Evolutionary conservation across 2,113 vertebrate species (phyloP).

Genomic region (Ariopsis seemanni): DNA sequence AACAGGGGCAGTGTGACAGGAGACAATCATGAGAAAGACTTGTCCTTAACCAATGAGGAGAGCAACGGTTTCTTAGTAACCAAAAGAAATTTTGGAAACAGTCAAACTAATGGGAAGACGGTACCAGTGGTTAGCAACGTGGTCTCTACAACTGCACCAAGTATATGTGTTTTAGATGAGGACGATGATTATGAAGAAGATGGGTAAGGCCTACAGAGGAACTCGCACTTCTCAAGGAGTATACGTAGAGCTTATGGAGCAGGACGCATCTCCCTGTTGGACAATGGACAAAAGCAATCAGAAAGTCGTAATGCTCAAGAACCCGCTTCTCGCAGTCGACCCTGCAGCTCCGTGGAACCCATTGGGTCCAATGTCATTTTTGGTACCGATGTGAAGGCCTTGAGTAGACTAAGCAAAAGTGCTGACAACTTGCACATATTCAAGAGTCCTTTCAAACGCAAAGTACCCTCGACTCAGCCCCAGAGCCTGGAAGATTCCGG

Average conservation of each 20-base stretch:
- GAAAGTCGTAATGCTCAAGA: conserved; percentile 34
- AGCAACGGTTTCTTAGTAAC: conserved; percentile 45
- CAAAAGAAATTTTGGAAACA: conserved; percentile 34
- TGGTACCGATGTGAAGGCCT: conserved; percentile 66
- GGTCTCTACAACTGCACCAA: conserved; percentile 51
- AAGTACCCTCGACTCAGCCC: conserved; percentile 73
- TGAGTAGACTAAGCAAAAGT: conserved; percentile 85
- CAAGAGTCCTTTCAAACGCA: conserved; percentile 82
- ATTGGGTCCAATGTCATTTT: conserved; percentile 55
- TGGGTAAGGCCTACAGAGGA: conserved; percentile 78
- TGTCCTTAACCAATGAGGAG: conserved; percentile 48
- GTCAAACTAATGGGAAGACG: conserved; percentile 61
- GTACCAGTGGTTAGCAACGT: conserved; percentile 68
- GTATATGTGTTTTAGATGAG: conserved; percentile 54
- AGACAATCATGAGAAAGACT: conserved; percentile 53
- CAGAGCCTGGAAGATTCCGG: conserved; percentile 64
- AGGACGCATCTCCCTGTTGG: conserved; percentile 85
- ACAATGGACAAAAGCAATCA: conserved; percentile 63
- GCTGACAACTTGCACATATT: conserved; percentile 85
- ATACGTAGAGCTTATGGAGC: conserved; percentile 85
- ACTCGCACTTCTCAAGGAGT: conserved; percentile 86
- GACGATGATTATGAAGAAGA: conserved; percentile 76
- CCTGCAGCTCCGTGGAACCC: conserved; percentile 53
- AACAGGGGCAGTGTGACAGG: conserved; percentile 68
- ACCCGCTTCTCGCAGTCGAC: not conserved